A percentile compares a stretch with the other conserved stretches of the same genome.
These are phyloP conservation scores for Bergia puertoricense DNA, from an alignment of 92 coral and sea anemone genomes.

Conservation along the genomic window DNA sequence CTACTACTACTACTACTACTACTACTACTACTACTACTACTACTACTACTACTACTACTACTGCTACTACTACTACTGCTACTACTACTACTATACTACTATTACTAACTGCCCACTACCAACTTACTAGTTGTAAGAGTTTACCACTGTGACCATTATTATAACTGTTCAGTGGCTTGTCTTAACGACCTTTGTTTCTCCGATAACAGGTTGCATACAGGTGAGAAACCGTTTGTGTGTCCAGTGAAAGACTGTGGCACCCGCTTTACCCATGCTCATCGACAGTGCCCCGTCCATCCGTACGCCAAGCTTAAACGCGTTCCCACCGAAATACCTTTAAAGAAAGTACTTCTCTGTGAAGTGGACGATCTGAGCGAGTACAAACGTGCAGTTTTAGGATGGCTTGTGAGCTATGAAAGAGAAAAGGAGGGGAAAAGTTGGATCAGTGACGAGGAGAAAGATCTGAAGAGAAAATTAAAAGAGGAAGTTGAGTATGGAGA, in stretches of 20 bases:
- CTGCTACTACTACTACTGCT: not conserved
- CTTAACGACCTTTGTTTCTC: not conserved
- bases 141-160: not conserved
- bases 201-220: constrained; percentile 45
- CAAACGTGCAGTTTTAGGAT: constrained; percentile 51
- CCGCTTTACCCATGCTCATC: constrained; percentile 63
- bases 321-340: constrained; percentile 59
- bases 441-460: constrained; percentile 41
- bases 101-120: not conserved
- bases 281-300: constrained; percentile 65
- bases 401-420: constrained; percentile 59
- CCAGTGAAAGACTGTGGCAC: constrained; percentile 55
- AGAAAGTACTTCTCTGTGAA: constrained; percentile 60
- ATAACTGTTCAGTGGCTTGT: not conserved
- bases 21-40: not conserved
- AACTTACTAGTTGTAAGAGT: not conserved
- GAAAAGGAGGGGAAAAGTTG: constrained; percentile 57
- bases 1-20: not conserved
- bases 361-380: constrained; percentile 51
- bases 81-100: constrained; percentile 2
- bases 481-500: constrained; percentile 34
- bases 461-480: constrained; percentile 34
- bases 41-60: not conserved
- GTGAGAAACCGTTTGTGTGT: constrained; percentile 61
- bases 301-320: constrained; percentile 56